These are phyloP conservation scores for Yponomeuta plumbellus DNA, from an alignment of 2,888 invertebrate genomes.

Conservation along the genomic window DNA sequence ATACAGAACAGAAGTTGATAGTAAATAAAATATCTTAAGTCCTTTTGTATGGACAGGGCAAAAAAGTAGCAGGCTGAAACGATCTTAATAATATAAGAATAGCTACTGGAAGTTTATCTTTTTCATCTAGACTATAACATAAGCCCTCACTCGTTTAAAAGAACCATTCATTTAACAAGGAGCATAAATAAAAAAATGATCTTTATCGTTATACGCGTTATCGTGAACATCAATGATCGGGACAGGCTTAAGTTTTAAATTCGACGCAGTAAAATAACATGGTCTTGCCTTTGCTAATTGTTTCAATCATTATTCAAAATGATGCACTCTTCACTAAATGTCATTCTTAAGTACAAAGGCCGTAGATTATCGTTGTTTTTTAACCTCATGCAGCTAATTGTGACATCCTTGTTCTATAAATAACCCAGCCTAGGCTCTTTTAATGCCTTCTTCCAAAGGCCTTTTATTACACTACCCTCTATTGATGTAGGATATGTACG, in stretches of 20 bases:
- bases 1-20: slow-evolving; percentile 75
- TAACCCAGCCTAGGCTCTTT: background rate
- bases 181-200: slow-evolving; percentile 12
- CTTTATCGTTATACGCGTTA: slow-evolving; percentile 44
- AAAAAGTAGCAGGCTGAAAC: slow-evolving; percentile 31
- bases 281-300: slow-evolving; percentile 33
- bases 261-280: background rate
- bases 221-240: slow-evolving; percentile 36
- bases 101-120: background rate
- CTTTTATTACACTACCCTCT: background rate
- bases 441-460: background rate
- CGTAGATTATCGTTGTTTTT: background rate
- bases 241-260: background rate
- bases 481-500: background rate
- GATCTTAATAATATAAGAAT: slow-evolving; percentile 51
- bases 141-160: background rate
- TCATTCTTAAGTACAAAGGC: slow-evolving; percentile 25
- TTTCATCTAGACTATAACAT: background rate
- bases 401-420: background rate
- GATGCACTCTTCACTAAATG: slow-evolving; percentile 36
- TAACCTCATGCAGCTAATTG: slow-evolving; percentile 1
- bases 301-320: slow-evolving; percentile 41
- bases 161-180: background rate
- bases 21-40: slow-evolving; percentile 75
- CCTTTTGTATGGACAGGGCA: slow-evolving; percentile 72